Percentiles rank a stretch among this genome's conserved stretches.
Evolutionary conservation across 2,888 invertebrate species (phyloP).

Genomic region (Noctua janthe): DNA sequence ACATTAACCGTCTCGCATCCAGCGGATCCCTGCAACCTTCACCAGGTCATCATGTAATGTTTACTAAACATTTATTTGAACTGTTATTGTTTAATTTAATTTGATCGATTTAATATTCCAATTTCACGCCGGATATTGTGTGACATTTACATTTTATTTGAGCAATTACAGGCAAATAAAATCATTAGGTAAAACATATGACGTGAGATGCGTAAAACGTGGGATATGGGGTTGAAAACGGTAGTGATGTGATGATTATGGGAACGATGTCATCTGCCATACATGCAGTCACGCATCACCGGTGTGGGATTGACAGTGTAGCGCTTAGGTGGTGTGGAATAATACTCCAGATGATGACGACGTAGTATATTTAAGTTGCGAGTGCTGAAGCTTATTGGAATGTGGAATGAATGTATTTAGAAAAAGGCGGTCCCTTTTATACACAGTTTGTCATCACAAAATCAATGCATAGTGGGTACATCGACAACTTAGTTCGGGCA

Average conservation of each 20-base stretch:
- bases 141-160: constrained; percentile 73
- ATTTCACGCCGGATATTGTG: constrained; percentile 74
- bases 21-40: no score
- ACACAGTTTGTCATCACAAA: no score
- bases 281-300: constrained; percentile 77
- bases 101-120: constrained; percentile 17
- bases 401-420: no score
- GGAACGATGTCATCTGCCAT: constrained; percentile 86
- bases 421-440: no score
- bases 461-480: no score
- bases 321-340: no score
- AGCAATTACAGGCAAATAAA: constrained; percentile 82
- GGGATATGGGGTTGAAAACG: constrained; percentile 77
- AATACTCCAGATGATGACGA: no score
- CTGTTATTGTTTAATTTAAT: neutral
- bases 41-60: neutral
- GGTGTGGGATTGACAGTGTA: constrained; percentile 79
- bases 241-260: constrained; percentile 79
- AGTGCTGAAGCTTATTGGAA: no score
- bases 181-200: constrained; percentile 84
- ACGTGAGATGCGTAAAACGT: constrained; percentile 78
- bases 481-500: no score
- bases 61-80: neutral
- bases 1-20: no score
- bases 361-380: no score